phyloP scores from a whole-genome alignment of 2,888 invertebrate species.

The Smittia aterrima region DNA sequence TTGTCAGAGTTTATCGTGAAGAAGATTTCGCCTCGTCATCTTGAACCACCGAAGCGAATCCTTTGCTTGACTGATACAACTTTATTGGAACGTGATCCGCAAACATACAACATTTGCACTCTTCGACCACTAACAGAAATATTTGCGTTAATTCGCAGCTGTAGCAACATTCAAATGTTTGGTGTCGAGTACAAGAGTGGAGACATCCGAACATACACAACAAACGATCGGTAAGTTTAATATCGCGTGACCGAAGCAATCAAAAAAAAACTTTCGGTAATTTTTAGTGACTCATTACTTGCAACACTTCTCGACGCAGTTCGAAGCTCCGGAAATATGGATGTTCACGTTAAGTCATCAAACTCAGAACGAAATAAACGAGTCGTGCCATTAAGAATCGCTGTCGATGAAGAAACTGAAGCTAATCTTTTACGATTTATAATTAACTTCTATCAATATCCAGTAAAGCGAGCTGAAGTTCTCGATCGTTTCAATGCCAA shows the following conservation, averaged over 20 bases:
- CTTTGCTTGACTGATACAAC: conserved; percentile 95
- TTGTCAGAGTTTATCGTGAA: conserved; percentile 95
- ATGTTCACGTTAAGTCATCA: conserved; percentile 89
- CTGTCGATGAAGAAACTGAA: conserved; percentile 96
- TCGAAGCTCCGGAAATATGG: conserved; percentile 92
- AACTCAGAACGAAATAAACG: conserved; percentile 82
- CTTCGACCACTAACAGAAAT: conserved; percentile 78
- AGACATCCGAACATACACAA: conserved; percentile 79
- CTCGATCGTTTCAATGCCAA: conserved; percentile 96
- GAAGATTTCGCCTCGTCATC: conserved; percentile 80
- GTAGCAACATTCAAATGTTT: conserved; percentile 90
- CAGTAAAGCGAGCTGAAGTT: conserved; percentile 68
- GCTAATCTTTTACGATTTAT: conserved; percentile 68
- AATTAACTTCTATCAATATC: conserved; percentile 58
- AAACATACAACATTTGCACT: conserved; percentile 90
- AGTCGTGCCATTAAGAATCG: conserved; percentile 82
- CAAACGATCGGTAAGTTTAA: conserved; percentile 76
- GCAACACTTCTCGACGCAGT: conserved; percentile 96
- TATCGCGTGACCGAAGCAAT: conserved; percentile 32
- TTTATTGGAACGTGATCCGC: conserved; percentile 93
- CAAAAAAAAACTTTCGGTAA: too few species aligned
- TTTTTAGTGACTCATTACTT: conserved; percentile 89
- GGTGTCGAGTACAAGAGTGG: conserved; percentile 93
- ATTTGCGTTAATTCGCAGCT: conserved; percentile 86
- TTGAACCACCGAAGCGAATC: conserved; percentile 81